Base-by-base conservation (phyloP, 2,797 vertebrate genomes). In the Channa striata region DNA sequence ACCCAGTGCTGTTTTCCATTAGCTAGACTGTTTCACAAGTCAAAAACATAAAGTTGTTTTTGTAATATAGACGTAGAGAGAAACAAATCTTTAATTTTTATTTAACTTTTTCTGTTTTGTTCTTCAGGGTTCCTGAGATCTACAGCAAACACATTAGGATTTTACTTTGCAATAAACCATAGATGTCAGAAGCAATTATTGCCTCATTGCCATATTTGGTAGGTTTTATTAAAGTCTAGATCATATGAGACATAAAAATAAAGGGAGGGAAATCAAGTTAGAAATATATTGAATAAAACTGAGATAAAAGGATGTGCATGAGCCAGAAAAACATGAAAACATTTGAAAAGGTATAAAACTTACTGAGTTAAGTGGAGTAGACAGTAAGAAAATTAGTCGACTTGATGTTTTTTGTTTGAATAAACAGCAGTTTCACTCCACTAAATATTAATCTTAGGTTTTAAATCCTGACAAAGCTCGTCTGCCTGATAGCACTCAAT, bases 181-280 rank as follows among this genome's bases (percentile, higher is more conserved):
- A 17, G 54, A 56, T 57, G 44, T 36, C 36, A 39, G 59, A 69
- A 73, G 37, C 56, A 58, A 75, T 76, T 72, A 53, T 64, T n/a
- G 58, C 67, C 20, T 66, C 68, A 53, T 64, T n/a, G 58, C 67
- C 20, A 62, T 47, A 43, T 73, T 59, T 66, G 52, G 25, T 52
- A 30, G 34, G 37, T 42, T 77, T 77, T 59, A 80, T 70, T 66
- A 58, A 63, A 47, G 11, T 30, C 25, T 30, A 30, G 4, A 30
- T 30, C 25, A 30, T 30, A 6, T n/a, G 25, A 30, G 56, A 50
- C 59, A 42, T 25, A 23, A 39, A 67, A 60, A 48, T 37, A n/a
- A 62, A 57, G 25, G 43, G 34, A 5, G 25, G 30, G 39, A 60
- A 77, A 69, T 73, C 11, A 53, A 50, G 58, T 72, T 11, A 20